Conservation (phyloP, 2,797 vertebrate genomes). For the Sternotherus odoratus region DNA sequence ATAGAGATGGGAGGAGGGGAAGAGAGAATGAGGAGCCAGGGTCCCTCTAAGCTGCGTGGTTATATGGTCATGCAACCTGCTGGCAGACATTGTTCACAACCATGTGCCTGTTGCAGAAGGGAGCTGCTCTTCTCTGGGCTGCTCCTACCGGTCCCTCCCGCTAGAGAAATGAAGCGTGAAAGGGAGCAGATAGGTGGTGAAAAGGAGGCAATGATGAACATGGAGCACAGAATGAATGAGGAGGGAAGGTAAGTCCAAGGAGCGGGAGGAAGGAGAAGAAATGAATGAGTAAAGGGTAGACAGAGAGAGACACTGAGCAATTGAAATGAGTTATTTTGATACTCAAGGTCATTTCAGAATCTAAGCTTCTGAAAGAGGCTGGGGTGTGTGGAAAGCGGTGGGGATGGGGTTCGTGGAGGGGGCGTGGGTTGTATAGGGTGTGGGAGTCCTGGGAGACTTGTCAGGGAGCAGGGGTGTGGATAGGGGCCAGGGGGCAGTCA, state of each 20-base stretch:
- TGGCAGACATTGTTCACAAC: neutral
- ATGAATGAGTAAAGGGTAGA: neutral
- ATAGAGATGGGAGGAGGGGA: neutral
- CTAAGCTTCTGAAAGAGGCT: neutral
- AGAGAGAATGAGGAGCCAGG: neutral
- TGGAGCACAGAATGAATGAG: neutral
- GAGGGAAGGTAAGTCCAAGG: neutral
- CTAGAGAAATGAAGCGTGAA: neutral
- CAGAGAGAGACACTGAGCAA: no score
- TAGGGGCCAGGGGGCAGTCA: no score
- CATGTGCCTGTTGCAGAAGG: neutral
- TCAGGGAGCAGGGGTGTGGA: no score
- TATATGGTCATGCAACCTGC: no score
- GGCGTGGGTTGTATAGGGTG: no score
- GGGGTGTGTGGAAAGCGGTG: no score
- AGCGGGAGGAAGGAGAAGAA: neutral
- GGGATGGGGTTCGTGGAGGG: no score
- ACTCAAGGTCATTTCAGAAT: neutral
- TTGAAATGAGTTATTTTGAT: neutral
- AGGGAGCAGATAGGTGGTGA: neutral
- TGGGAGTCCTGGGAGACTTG: no score
- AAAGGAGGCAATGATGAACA: neutral
- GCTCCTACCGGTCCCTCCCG: no score
- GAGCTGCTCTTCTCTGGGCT: neutral
- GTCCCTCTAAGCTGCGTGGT: neutral